Conservation (phyloP, 2,888 invertebrate genomes). For the Oasisia sp. region DNA sequence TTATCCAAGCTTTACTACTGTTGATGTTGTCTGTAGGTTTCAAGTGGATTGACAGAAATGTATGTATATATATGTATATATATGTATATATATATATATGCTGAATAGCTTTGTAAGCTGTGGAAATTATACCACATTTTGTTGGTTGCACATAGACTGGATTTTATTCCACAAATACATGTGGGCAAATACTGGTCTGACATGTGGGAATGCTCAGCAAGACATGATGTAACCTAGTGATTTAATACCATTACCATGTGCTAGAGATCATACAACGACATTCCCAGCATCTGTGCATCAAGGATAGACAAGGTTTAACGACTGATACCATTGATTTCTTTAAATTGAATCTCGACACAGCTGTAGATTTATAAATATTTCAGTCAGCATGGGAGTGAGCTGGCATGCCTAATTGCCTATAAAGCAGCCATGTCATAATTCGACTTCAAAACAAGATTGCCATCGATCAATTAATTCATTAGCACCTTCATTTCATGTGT, state of each 20-base stretch:
- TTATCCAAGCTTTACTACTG: no score
- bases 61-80: no score
- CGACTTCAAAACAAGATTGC: background rate
- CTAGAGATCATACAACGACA: background rate
- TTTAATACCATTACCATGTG: background rate
- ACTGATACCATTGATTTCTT: background rate
- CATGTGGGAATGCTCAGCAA: background rate
- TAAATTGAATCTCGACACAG: background rate
- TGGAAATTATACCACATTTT: background rate
- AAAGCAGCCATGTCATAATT: background rate
- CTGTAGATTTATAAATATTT: background rate
- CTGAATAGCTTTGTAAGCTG: no score
- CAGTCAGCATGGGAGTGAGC: background rate
- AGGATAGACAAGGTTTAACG: background rate
- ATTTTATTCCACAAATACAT: background rate
- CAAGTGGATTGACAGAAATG: no score
- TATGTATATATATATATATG: no score
- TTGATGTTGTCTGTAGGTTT: no score
- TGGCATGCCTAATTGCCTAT: background rate
- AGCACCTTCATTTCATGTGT: background rate
- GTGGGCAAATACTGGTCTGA: background rate
- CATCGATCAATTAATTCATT: slow-evolving; percentile 17
- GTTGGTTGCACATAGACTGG: background rate
- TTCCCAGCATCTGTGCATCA: background rate
- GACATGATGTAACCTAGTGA: background rate